These are phyloP conservation scores for Pachydiplax longipennis DNA, from an alignment of 2,888 invertebrate species.

Conservation along the genomic window DNA sequence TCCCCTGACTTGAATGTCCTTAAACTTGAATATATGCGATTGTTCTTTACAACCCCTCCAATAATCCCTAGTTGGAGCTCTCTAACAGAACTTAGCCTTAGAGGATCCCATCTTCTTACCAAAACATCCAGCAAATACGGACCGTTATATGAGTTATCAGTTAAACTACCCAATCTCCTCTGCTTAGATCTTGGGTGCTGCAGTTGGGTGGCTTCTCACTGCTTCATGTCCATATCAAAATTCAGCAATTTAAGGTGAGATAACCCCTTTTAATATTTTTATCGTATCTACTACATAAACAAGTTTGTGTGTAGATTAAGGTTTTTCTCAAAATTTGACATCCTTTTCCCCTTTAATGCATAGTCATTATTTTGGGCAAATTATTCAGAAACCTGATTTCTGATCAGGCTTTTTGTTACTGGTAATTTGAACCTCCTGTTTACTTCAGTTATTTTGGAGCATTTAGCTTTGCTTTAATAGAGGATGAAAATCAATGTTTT, in stretches of 20 bases:
- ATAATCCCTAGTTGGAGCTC: neutral
- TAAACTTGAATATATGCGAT: neutral
- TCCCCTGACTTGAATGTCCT: neutral
- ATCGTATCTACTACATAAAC: no score
- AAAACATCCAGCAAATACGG: neutral
- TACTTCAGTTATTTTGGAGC: no score
- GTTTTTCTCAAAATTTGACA: no score
- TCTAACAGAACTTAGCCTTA: neutral
- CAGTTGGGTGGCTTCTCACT: conserved; percentile 10
- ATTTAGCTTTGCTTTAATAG: no score
- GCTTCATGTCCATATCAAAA: conserved; percentile 24
- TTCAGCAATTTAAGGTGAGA: conserved; percentile 8
- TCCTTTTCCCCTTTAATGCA: no score
- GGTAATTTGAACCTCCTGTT: no score
- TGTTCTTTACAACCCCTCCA: neutral
- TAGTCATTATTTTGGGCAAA: no score
- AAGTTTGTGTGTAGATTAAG: no score
- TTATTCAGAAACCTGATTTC: no score
- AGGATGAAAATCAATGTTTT: no score
- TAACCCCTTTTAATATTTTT: neutral
- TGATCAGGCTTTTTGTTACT: no score
- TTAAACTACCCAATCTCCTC: neutral
- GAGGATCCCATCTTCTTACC: conserved; percentile 2
- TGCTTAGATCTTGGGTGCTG: conserved; percentile 1
- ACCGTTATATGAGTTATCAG: neutral